A percentile compares a stretch with the other conserved stretches of the same genome.
Evolutionary conservation across 1,140 invertebrate genomes (phyloP).

Genomic region (Procambarus clarkii): DNA sequence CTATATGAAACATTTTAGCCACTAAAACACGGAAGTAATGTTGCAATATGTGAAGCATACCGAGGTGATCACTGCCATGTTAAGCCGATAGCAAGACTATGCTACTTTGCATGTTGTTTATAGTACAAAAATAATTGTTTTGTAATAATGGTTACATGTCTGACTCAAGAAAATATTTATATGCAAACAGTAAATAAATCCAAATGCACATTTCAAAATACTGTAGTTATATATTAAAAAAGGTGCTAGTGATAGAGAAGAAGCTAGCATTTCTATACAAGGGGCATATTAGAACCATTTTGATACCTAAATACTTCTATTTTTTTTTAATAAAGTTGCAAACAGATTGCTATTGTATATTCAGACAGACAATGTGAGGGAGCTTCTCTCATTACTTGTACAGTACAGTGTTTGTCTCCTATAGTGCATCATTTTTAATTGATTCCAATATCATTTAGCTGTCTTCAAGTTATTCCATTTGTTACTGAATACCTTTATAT

Average conservation of each 20-base stretch:
- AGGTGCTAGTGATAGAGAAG: background rate
- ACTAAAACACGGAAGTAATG: background rate
- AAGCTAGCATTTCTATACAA: background rate
- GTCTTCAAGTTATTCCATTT: too few species aligned
- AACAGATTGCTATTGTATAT: too few species aligned
- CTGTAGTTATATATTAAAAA: background rate
- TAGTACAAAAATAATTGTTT: background rate
- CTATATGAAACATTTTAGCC: too few species aligned
- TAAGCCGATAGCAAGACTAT: background rate
- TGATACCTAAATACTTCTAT: too few species aligned
- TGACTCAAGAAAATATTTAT: background rate
- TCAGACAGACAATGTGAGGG: too few species aligned
- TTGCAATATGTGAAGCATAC: background rate
- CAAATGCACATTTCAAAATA: background rate
- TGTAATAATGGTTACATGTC: background rate
- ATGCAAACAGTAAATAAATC: background rate
- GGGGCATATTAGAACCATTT: too few species aligned
- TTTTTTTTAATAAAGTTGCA: too few species aligned
- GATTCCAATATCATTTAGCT: too few species aligned
- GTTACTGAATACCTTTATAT: too few species aligned
- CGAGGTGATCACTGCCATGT: background rate
- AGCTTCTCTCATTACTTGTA: too few species aligned
- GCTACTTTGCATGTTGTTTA: background rate
- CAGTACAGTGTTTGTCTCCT: too few species aligned
- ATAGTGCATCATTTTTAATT: too few species aligned